Percentiles rank a stretch among this genome's conserved stretches.
phyloP scores from a whole-genome alignment of 2,888 invertebrate species.

The Apoderus coryli region DNA sequence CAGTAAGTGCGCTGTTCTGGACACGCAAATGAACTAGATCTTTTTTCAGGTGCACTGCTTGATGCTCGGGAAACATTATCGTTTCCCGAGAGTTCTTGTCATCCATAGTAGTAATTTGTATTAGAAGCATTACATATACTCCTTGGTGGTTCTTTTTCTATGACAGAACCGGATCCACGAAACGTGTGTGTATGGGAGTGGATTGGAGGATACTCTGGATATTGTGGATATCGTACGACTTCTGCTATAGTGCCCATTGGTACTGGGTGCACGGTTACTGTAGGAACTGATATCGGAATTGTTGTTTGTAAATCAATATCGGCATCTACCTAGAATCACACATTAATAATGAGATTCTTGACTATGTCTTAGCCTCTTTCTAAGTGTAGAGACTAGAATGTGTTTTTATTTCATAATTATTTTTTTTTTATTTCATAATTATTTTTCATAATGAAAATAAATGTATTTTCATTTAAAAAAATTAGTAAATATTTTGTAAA shows the following conservation, averaged over 20 bases:
- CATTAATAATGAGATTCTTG: too few species aligned
- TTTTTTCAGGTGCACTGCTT: not conserved
- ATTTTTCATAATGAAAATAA: too few species aligned
- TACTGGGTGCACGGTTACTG: conserved; percentile 37
- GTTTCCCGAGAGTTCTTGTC: conserved; percentile 38
- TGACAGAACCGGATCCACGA: conserved; percentile 29
- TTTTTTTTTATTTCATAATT: too few species aligned
- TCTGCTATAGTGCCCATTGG: conserved; percentile 28
- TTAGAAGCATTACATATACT: conserved; percentile 50
- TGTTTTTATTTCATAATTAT: too few species aligned
- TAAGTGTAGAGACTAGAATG: too few species aligned
- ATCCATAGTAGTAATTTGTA: conserved; percentile 62
- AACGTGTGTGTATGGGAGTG: conserved; percentile 28
- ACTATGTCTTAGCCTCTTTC: too few species aligned
- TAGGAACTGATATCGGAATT: conserved; percentile 41
- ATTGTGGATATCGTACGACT: conserved; percentile 21
- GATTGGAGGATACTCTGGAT: conserved; percentile 13
- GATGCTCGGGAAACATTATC: conserved; percentile 16
- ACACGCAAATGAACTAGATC: conserved; percentile 26
- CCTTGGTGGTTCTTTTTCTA: conserved; percentile 40
- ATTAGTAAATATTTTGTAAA: too few species aligned
- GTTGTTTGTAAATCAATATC: conserved; percentile 63
- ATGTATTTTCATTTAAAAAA: too few species aligned
- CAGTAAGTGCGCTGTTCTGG: conserved; percentile 33
- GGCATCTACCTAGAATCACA: conserved; percentile 37